phyloP scores from a whole-genome alignment of 2,888 invertebrate species.

The Mongoloraphidia duomilia region DNA sequence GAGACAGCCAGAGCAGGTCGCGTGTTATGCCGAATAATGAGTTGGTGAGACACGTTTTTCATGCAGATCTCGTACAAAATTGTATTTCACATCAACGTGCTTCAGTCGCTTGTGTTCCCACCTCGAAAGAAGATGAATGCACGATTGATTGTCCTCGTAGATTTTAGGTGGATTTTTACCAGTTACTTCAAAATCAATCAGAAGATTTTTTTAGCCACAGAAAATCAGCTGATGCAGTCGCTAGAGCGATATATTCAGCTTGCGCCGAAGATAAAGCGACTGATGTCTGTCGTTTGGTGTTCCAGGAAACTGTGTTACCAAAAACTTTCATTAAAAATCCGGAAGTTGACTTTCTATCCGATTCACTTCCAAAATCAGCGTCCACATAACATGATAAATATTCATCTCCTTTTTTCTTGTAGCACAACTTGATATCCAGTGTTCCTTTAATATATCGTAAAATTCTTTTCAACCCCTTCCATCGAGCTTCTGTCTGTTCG shows the following conservation, averaged over 20 bases:
- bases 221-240: conserved; percentile 15
- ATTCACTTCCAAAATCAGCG: conserved; percentile 19
- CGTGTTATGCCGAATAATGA: no score
- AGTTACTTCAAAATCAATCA: not conserved
- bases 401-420: no score
- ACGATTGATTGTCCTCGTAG: no score
- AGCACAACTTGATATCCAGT: no score
- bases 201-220: no score
- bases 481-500: conserved; percentile 9
- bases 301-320: conserved; percentile 19
- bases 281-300: conserved; percentile 18
- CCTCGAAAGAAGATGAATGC: not conserved
- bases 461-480: conserved; percentile 15
- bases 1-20: no score
- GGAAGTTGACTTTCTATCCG: conserved; percentile 18
- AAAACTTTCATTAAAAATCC: conserved; percentile 18
- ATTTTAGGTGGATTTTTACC: not conserved
- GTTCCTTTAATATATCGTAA: conserved; percentile 15
- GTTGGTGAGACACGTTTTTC: no score
- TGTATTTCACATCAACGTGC: conserved; percentile 8
- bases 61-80: no score
- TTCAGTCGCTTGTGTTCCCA: not conserved
- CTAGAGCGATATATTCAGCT: conserved; percentile 20
- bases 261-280: conserved; percentile 21
- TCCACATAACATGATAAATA: no score